Conservation (phyloP, 2,888 invertebrate species). For the Frankliniella fusca region DNA sequence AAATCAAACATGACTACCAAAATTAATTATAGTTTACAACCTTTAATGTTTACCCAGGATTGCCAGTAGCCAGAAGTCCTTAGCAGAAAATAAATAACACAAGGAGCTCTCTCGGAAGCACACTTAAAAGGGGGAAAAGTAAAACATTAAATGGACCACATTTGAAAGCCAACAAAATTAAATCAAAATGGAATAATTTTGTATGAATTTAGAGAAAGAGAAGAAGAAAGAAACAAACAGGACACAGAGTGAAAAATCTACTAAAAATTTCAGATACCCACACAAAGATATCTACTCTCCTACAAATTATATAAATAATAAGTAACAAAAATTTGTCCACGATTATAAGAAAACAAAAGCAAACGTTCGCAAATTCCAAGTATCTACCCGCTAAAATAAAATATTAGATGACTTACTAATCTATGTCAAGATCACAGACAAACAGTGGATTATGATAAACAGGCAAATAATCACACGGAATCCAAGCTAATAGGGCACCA, state of each 20-base stretch:
- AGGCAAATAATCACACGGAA: not conserved
- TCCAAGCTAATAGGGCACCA: not conserved
- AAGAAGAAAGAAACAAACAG: not conserved
- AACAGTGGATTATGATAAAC: slow-evolving; percentile 1
- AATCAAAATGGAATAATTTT: not conserved
- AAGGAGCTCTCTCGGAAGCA: too few species aligned
- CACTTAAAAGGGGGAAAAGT: too few species aligned
- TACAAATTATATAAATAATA: not conserved
- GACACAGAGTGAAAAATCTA: not conserved
- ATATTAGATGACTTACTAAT: not conserved
- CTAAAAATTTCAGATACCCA: not conserved
- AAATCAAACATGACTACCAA: too few species aligned
- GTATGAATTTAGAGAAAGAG: not conserved
- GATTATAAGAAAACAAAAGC: too few species aligned
- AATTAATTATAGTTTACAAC: too few species aligned
- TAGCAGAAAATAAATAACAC: too few species aligned
- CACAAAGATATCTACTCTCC: not conserved
- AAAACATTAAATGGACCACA: too few species aligned
- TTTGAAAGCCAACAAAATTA: not conserved
- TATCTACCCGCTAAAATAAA: too few species aligned
- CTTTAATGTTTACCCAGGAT: too few species aligned
- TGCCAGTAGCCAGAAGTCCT: too few species aligned
- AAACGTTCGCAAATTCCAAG: too few species aligned
- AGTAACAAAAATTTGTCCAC: not conserved
- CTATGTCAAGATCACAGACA: slow-evolving; percentile 5